Evolutionary conservation across 92 coral and sea anemone species (phyloP), one percentile per base, ranked within the genome.

Genomic region (Hydrozoanthus gracilis): DNA sequence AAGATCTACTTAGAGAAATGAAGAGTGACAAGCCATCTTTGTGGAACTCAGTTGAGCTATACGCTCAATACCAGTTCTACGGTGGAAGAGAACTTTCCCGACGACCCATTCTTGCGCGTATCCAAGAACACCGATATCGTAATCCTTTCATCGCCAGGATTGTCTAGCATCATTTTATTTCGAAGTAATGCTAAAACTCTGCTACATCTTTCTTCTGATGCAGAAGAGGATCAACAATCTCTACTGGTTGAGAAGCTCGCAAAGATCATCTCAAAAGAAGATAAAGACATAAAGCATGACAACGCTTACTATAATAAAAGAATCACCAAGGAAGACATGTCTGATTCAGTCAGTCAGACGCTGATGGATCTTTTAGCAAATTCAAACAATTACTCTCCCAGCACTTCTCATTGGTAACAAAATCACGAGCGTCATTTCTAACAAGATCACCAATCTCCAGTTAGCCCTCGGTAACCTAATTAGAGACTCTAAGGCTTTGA

Each of bases 41-140:
- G 77, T 92, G 95, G 95, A 92, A 92, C 75, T 83, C 92, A n/a
- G 76, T 77, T 82, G 92, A 89, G 46, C 76, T 92, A 15, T 70
- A 75, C 64, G 52, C 39, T 80, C 94, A 44, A 77, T 86, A 88
- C 83, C 83, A 89, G 83, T 86, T 70, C 91, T 16, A 87, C 73
- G 95, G 95, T 4, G 92, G 89, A 16, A 90, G 71, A 78, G 87
- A 15, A 10, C 71, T 90, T 9, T 18, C 58, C 4, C 88, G 87
- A 60, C 55, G 91, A 51, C 62, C 91, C 45, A 87, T 92, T 50
- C 74, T 92, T 54, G 51, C 27, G 60, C 39, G 60, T 27, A 75
- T 92, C 78, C 51, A 52, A 50, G 89, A 82, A 14, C 84, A 89
- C 82, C 71, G 89, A 87, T 73, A 61, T 89, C 50, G 89, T 82